phyloP scores from a whole-genome alignment of 2,797 vertebrate species.

The Alcedo atthis region DNA sequence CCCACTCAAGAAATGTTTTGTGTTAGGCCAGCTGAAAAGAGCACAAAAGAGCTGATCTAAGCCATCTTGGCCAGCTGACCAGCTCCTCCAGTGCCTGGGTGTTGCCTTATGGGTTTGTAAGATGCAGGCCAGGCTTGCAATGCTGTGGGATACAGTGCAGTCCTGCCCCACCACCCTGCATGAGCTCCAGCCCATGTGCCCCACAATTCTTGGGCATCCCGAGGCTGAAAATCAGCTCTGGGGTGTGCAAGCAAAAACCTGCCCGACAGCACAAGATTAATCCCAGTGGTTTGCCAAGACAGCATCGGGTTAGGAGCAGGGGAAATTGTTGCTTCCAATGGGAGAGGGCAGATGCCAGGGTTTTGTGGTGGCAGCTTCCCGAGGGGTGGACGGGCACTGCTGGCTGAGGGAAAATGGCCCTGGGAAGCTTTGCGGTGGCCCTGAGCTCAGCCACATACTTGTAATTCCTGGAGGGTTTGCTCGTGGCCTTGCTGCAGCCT shows the following conservation, averaged over 20 bases:
- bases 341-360: neutral
- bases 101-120: neutral
- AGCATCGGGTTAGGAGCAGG: neutral
- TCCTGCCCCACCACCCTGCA: neutral
- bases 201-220: neutral
- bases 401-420: neutral
- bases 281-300: neutral
- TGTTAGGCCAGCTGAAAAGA: slow-evolving; percentile 28
- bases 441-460: neutral
- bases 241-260: neutral
- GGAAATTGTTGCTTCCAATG: neutral
- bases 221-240: neutral
- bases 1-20: slow-evolving; percentile 59
- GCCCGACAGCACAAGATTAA: neutral
- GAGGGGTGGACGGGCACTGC: rapidly evolving
- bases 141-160: neutral
- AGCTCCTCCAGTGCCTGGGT: neutral
- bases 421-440: neutral
- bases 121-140: neutral
- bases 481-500: neutral
- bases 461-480: slow-evolving; percentile 35
- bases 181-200: rapidly evolving
- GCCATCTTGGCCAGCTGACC: neutral
- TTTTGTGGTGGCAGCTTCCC: neutral
- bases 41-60: neutral